Conservation (phyloP, 2,888 invertebrate genomes). For the Choreutis nemorana region DNA sequence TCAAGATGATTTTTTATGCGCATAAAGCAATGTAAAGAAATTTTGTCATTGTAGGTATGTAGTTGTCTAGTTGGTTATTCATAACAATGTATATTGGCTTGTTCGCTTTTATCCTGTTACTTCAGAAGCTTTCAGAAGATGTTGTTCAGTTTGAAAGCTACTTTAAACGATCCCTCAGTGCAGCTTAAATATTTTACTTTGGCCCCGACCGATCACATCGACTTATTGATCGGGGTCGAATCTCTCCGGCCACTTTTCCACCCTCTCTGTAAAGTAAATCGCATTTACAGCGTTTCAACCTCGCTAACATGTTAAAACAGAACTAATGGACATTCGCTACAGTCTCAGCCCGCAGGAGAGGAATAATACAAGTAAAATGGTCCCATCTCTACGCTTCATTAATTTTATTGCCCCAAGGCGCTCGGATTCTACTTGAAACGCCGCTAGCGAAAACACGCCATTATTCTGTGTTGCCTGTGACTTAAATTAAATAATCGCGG, state of each 20-base stretch:
- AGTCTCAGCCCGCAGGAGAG: constrained; percentile 64
- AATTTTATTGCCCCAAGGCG: constrained; percentile 65
- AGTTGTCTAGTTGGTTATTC: no score
- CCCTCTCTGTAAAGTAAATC: constrained; percentile 62
- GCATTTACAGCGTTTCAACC: constrained; percentile 66
- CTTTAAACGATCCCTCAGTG: constrained; percentile 6
- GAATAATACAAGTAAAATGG: constrained; percentile 68
- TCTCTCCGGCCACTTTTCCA: constrained; percentile 56
- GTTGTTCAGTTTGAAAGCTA: no score
- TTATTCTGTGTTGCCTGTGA: constrained; percentile 57
- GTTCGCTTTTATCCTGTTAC: no score
- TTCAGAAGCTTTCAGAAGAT: no score
- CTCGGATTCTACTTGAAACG: constrained; percentile 45
- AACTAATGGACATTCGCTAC: constrained; percentile 67
- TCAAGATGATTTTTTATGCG: no score
- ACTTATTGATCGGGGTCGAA: constrained; percentile 49
- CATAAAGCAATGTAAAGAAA: no score
- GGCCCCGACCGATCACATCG: constrained; percentile 38
- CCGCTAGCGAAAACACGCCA: constrained; percentile 56
- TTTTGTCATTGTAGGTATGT: no score
- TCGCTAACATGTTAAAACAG: constrained; percentile 68
- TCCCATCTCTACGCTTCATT: constrained; percentile 67
- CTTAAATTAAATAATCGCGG: constrained; percentile 63
- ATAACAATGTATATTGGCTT: no score
- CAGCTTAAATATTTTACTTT: constrained; percentile 25